Percentiles rank a stretch among this genome's conserved stretches.
Evolutionary conservation across 2,888 invertebrate genomes (phyloP).

Genomic region (Cistogaster globosa): DNA sequence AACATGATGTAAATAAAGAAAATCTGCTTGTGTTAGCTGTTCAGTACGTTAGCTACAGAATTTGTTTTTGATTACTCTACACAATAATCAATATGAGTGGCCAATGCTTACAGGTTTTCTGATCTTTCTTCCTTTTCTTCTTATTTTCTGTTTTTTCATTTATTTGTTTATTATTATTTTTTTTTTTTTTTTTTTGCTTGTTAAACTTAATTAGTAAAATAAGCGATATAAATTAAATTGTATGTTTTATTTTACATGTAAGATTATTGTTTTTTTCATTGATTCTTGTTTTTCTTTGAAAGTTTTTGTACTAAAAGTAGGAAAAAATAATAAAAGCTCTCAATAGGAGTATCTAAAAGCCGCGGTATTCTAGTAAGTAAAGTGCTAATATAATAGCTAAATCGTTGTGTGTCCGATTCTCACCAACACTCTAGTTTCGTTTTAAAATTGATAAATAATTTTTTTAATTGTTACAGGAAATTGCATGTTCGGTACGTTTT

Average conservation of each 20-base stretch:
- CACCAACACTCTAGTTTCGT: too few relatives aligned
- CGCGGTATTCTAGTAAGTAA: slow-evolving; percentile 5
- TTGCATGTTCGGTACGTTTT: too few relatives aligned
- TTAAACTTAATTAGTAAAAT: slow-evolving; percentile 56
- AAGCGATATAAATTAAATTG: slow-evolving; percentile 59
- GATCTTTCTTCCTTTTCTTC: not conserved
- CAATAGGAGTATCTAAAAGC: too few relatives aligned
- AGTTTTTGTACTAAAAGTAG: slow-evolving; percentile 11
- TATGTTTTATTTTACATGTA: slow-evolving; percentile 50
- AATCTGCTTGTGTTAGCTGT: slow-evolving; percentile 42
- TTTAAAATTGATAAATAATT: too few relatives aligned
- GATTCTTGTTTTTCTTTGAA: slow-evolving; percentile 16
- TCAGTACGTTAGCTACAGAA: slow-evolving; percentile 9
- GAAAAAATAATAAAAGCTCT: not conserved
- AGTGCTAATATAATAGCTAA: not conserved
- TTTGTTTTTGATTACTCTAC: not conserved
- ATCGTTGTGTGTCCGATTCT: too few relatives aligned
- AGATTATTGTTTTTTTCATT: slow-evolving; percentile 18
- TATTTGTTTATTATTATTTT: too few relatives aligned
- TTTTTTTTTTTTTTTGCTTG: not conserved
- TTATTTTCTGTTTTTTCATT: too few relatives aligned
- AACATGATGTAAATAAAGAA: slow-evolving; percentile 37
- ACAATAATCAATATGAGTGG: slow-evolving; percentile 37
- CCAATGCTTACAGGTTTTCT: slow-evolving; percentile 31
- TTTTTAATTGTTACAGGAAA: too few relatives aligned